Base-by-base conservation (phyloP, 2,113 vertebrate species). In the Erythrocercus mccallii region DNA sequence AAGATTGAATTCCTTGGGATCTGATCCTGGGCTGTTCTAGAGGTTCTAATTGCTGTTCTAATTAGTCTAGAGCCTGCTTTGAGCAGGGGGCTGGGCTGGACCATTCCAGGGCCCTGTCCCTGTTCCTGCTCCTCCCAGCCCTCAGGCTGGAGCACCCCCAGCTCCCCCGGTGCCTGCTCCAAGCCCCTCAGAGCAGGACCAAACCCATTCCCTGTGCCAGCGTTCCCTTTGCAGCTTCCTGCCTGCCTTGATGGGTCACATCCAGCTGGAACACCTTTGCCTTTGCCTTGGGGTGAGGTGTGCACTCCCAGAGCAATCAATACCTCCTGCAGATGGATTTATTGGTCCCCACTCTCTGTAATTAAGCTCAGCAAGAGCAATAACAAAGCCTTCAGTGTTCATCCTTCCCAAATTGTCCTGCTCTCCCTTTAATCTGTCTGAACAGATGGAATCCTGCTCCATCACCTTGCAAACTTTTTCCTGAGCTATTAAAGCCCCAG, bases 391-490 rank as follows among this genome's bases (percentile, higher is more conserved):
- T 87, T 76, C 47, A 87, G n/a, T 27, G 53, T 35, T 92, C 96
- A 92, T 45, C 84, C 90, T 92, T 72, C 65, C 45, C 3, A 69
- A 90, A 80, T 45, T 77, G 89, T 94, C 87, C 94, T 95, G 84
- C 10, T 4, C 17, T 90, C 92, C 57, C 78, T 92, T 81, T 88
- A 68, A 92, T 89, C 54, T 58, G 12, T 6, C 62, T 73, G 93
- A 95, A 95, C 95, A 97, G 95, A 96, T 97, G 96, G 96, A 95
- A 62, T n/a, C 89, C 69, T 65, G 57, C 61, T 87, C 89, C 70
- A 86, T 80, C 89, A 95, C 96, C 94, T 95, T 92, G 94, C 58
- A 96, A 92, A 91, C 84, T 94, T 68, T 58, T 61, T 37, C 78
- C 81, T 77, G 40, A 38, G 45, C 90, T 58, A 15, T 91, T 85